These are phyloP conservation scores for Hylia prasina DNA, from an alignment of 2,113 vertebrate species.

Conservation along the genomic window DNA sequence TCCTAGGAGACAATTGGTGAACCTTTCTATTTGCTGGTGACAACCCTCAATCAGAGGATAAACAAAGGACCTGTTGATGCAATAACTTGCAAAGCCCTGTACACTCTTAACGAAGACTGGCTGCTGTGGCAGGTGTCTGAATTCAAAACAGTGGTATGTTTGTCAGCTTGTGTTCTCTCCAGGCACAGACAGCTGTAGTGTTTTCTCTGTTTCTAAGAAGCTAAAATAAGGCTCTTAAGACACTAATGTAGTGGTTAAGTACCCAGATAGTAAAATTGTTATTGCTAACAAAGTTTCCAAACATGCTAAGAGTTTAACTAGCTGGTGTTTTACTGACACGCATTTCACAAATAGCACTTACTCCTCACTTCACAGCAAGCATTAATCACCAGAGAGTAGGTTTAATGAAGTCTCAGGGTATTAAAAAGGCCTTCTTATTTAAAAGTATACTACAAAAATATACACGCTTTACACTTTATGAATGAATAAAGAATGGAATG, in stretches of 20 bases:
- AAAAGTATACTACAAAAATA: not conserved
- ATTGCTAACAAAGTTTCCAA: not conserved
- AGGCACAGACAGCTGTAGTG: not conserved
- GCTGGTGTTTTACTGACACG: not conserved
- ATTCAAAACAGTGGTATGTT: constrained; percentile 84
- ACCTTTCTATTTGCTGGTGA: constrained; percentile 87
- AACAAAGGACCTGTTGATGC: constrained; percentile 91
- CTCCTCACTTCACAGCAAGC: not conserved
- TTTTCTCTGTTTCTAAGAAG: not conserved
- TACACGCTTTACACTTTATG: not conserved
- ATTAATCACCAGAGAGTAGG: not conserved
- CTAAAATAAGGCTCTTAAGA: not conserved
- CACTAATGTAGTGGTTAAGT: not conserved
- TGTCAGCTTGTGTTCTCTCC: not conserved
- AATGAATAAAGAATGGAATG: not conserved
- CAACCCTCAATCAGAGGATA: constrained; percentile 88
- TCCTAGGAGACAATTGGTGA: constrained; percentile 90
- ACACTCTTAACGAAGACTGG: constrained; percentile 96
- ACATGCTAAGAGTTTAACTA: not conserved
- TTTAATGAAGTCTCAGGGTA: not conserved
- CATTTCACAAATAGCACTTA: not conserved
- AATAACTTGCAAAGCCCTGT: constrained; percentile 90
- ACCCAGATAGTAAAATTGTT: not conserved
- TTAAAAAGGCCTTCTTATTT: not conserved
- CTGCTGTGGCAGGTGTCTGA: constrained; percentile 92